phyloP scores from a whole-genome alignment of 2,113 vertebrate genomes.

The Phylloscopus trochilus region DNA sequence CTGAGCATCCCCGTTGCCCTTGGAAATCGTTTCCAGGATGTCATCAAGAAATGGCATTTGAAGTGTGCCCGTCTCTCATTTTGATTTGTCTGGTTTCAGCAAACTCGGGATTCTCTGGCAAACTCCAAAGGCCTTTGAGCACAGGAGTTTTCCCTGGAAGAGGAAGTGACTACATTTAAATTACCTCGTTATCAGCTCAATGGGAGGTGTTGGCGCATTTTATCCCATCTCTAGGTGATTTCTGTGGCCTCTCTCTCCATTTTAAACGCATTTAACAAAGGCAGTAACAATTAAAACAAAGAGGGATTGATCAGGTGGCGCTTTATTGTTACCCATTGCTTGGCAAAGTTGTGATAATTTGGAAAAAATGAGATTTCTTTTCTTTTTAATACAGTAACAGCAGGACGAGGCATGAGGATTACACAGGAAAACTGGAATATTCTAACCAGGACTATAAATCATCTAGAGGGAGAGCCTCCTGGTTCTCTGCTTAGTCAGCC shows the following conservation, averaged over 20 bases:
- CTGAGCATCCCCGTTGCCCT: neutral
- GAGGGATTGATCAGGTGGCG: neutral
- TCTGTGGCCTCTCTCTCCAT: neutral
- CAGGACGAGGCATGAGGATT: neutral
- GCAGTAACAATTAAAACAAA: neutral
- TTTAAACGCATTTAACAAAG: neutral
- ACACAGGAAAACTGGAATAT: rapidly evolving
- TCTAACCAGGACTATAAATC: neutral
- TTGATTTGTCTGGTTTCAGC: neutral
- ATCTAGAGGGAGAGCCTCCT: neutral
- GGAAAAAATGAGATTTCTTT: neutral
- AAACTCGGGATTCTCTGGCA: neutral
- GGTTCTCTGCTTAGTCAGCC: neutral
- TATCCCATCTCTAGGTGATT: neutral
- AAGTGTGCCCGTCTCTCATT: neutral
- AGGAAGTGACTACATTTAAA: neutral
- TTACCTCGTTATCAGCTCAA: neutral
- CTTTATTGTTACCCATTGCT: rapidly evolving
- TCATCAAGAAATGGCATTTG: neutral
- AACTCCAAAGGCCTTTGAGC: neutral
- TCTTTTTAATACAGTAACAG: rapidly evolving
- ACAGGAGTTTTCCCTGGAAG: neutral
- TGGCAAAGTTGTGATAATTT: neutral
- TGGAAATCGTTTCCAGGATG: neutral
- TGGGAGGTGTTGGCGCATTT: neutral